Percentiles rank a stretch among this genome's conserved stretches.
Conservation (phyloP, 2,888 invertebrate species). For the Limnephilus rhombicus region DNA sequence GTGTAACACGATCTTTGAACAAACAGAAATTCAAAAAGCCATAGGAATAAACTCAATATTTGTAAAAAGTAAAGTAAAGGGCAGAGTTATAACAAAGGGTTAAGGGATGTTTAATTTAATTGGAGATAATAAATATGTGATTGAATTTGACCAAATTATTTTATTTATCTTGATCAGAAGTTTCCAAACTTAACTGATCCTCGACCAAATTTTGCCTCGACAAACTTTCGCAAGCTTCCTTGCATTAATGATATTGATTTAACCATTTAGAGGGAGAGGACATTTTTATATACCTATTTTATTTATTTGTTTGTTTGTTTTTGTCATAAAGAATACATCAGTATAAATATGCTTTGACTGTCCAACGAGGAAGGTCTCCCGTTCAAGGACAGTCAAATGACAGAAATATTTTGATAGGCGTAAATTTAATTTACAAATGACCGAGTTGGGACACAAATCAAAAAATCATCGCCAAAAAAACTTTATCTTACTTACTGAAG, state of each 20-base stretch:
- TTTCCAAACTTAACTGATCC: neutral
- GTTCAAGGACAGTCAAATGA: no score
- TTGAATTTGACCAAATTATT: neutral
- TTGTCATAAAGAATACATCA: no score
- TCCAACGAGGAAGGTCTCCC: no score
- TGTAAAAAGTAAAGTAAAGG: neutral
- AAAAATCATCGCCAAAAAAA: no score
- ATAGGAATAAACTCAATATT: neutral
- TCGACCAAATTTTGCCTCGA: neutral
- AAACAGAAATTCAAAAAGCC: neutral
- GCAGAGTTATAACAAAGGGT: neutral
- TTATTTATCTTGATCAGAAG: neutral
- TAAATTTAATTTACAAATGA: no score
- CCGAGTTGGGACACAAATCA: no score
- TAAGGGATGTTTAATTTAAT: neutral
- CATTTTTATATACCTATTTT: no score
- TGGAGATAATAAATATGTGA: neutral
- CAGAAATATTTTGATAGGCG: no score
- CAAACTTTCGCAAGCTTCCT: neutral
- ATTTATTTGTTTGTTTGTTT: no score
- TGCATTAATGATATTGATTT: neutral
- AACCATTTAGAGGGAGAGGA: neutral
- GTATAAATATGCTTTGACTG: no score
- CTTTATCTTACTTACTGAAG: no score
- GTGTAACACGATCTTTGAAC: neutral